Percentiles rank a stretch among this genome's conserved stretches.
Evolutionary conservation across 2,113 vertebrate species (phyloP).

Genomic region (Todiramphus saurophagus): DNA sequence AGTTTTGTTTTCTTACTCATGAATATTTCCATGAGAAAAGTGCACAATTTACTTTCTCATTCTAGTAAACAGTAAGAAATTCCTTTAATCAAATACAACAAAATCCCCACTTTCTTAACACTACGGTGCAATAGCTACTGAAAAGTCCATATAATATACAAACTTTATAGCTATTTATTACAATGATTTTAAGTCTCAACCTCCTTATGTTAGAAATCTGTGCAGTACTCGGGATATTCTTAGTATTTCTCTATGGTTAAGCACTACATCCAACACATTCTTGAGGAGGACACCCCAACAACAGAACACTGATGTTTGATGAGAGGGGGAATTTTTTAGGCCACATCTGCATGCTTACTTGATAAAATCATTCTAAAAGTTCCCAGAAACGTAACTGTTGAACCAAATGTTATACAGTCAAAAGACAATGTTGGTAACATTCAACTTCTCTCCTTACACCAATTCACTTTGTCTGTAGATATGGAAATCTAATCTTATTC

Average conservation of each 20-base stretch:
- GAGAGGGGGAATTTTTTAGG: not conserved
- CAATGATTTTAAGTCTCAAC: not conserved
- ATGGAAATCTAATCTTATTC: not conserved
- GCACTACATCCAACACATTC: not conserved
- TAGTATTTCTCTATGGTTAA: not conserved
- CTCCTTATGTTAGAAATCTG: not conserved
- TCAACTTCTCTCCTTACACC: not conserved
- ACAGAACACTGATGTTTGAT: not conserved
- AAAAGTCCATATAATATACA: not conserved
- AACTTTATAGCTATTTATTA: not conserved
- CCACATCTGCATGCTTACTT: not conserved
- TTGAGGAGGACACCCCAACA: not conserved
- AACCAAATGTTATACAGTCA: not conserved
- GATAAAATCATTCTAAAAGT: not conserved
- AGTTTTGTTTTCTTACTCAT: not conserved
- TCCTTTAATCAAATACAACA: not conserved
- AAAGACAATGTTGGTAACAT: not conserved
- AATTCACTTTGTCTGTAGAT: not conserved
- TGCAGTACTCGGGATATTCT: not conserved
- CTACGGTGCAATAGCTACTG: not conserved
- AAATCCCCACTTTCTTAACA: slow-evolving; percentile 25
- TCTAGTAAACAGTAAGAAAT: slow-evolving; percentile 31
- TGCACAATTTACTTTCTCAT: slow-evolving; percentile 43
- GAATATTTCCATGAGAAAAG: slow-evolving; percentile 52
- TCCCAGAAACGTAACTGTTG: not conserved